Conservation (phyloP, 1,140 invertebrate genomes). For the Apis laboriosa region DNA sequence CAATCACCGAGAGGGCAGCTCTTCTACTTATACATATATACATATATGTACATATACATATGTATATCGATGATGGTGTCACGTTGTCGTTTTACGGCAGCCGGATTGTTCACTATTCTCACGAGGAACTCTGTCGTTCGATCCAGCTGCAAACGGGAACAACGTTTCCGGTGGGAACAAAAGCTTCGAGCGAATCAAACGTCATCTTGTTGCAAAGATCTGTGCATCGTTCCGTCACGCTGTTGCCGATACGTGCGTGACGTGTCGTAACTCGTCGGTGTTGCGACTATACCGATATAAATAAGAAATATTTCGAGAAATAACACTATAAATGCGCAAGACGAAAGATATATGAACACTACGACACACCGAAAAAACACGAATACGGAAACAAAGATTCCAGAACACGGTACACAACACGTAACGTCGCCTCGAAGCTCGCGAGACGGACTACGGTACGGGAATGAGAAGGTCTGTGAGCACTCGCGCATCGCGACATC, state of each 20-base stretch:
- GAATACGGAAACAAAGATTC: not conserved
- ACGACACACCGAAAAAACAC: slow-evolving; percentile 7
- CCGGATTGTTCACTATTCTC: slow-evolving; percentile 3
- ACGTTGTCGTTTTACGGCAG: not conserved
- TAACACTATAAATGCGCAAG: not conserved
- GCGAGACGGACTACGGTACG: slow-evolving; percentile 72
- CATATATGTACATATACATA: not conserved
- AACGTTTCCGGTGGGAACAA: slow-evolving; percentile 3
- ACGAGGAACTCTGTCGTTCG: not conserved
- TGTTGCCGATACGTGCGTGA: not conserved
- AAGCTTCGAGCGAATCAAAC: slow-evolving; percentile 9
- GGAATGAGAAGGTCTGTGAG: slow-evolving; percentile 69
- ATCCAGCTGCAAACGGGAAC: not conserved
- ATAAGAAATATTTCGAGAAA: not conserved
- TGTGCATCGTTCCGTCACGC: slow-evolving; percentile 5
- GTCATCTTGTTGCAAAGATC: slow-evolving; percentile 3
- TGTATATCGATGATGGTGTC: not conserved
- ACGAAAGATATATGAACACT: slow-evolving; percentile 2
- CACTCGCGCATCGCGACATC: slow-evolving; percentile 65
- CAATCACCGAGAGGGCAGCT: not conserved
- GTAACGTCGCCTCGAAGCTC: slow-evolving; percentile 69
- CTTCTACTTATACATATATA: too few relatives aligned
- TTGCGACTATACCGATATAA: not conserved
- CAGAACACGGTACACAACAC: slow-evolving; percentile 44
- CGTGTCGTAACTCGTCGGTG: not conserved